Evolutionary conservation across 2,113 vertebrate species (phyloP), one percentile per base, ranked within the genome.

Genomic region (Xyrauchen texanus): DNA sequence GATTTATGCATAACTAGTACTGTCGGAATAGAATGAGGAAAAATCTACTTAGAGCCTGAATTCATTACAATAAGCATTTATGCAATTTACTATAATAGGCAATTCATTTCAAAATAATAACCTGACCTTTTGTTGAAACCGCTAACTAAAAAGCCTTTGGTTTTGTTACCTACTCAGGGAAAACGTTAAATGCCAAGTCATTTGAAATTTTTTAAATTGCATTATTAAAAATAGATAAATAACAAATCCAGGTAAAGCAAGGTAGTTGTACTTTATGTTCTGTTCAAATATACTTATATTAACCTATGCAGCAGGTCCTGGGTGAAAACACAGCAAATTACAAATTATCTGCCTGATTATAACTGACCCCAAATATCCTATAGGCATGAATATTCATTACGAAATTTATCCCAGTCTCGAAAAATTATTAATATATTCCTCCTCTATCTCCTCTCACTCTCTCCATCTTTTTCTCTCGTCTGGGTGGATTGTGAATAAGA

Each of bases 311-410:
- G 91, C 90, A 89, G 91, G 90, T 90, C 90, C 86, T 85, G 55
- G 89, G 90, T 84, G 87, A 87, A 88, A 92, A 91, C 89, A 89
- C 90, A 83, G 83, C 90, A 93, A 93, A 92, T 93, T 94, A 93
- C 92, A 93, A 92, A 92, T 93, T 92, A 92, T 90, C 89, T 91
- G 88, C 90, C 89, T 91, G 91, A 94, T 94, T 93, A 93, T 90
- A 86, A 87, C 86, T 92, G 93, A 94, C 92, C 93, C 90, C 89
- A 93, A 93, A 93, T 93, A 93, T 94, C 91, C 91, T 89, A 83
- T 64, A 85, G 73, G 86, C 91, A 93, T 94, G 93, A 94, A 94
- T 93, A 94, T 93, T 93, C 93, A 94, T 93, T 87, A 91, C 77
- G 81, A 82, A 83, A 79, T 78, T 78, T 84, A 81, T 82, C 76